phyloP scores from a whole-genome alignment of 2,888 invertebrate species.

The Pachydiplax longipennis region DNA sequence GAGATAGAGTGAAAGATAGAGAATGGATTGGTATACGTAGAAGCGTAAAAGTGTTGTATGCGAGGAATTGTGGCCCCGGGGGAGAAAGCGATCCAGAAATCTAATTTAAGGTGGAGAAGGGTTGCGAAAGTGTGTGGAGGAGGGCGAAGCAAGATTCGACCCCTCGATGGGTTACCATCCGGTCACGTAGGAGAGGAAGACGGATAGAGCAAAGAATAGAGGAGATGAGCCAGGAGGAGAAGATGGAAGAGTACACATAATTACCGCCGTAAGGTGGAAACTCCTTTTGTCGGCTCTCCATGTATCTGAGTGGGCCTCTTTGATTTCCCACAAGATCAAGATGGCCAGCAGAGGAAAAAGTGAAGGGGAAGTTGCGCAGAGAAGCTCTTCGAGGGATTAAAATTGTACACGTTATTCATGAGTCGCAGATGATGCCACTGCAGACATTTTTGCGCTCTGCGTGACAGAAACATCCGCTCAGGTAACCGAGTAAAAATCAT shows the following conservation, averaged over 20 bases:
- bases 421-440: background rate
- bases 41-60: background rate
- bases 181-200: background rate
- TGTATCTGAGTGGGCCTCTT: background rate
- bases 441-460: too few species aligned
- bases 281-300: background rate
- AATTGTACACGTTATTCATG: background rate
- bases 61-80: background rate
- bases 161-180: background rate
- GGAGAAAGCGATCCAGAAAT: background rate
- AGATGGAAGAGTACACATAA: background rate
- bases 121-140: background rate
- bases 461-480: too few species aligned
- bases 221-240: background rate
- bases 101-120: background rate
- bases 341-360: background rate
- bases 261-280: background rate
- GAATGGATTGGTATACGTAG: background rate
- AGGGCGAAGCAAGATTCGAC: background rate
- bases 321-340: conserved; percentile 36
- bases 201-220: background rate
- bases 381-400: background rate
- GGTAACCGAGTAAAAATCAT: too few species aligned
- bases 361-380: background rate
- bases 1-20: background rate